phyloP scores from a whole-genome alignment of 1,140 invertebrate species.

The Drosophila malerkotliana region DNA sequence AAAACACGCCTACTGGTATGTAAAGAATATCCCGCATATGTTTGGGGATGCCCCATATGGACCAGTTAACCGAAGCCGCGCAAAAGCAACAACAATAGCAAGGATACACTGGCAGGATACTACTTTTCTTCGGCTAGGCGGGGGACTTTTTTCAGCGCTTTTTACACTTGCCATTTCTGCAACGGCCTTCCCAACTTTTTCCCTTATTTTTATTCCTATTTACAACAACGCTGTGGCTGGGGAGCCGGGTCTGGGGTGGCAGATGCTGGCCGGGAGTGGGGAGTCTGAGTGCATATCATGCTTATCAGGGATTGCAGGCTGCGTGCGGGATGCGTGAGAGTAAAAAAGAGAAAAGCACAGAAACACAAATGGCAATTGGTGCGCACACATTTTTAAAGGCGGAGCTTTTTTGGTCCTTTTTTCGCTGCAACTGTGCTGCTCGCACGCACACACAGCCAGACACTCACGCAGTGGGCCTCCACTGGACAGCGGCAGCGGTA shows the following conservation, averaged over 20 bases:
- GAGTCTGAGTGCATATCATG: constrained; percentile 32
- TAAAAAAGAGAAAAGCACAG: constrained; percentile 79
- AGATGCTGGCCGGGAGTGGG: background rate
- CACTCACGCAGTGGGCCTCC: constrained; percentile 53
- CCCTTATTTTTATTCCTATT: constrained; percentile 52
- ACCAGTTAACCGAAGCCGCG: constrained; percentile 58
- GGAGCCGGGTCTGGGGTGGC: background rate
- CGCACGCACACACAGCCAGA: constrained; percentile 51
- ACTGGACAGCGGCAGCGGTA: constrained; percentile 56
- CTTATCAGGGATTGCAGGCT: constrained; percentile 65
- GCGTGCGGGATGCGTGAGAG: constrained; percentile 63
- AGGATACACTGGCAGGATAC: constrained; percentile 17
- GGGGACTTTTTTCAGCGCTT: constrained; percentile 61
- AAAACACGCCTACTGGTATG: constrained; percentile 75
- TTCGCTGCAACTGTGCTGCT: constrained; percentile 56
- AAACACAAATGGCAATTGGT: constrained; percentile 82
- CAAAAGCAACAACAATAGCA: background rate
- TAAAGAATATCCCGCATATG: constrained; percentile 72
- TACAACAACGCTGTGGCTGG: constrained; percentile 58
- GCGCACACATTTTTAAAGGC: constrained; percentile 82
- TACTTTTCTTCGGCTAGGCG: constrained; percentile 40
- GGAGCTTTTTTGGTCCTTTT: constrained; percentile 84
- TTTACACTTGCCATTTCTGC: constrained; percentile 77
- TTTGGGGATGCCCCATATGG: constrained; percentile 66
- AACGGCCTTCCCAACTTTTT: constrained; percentile 61